A percentile compares a stretch with the other conserved stretches of the same genome.
Evolutionary conservation across 2,888 invertebrate species (phyloP).

Genomic region (Idaea biselata): DNA sequence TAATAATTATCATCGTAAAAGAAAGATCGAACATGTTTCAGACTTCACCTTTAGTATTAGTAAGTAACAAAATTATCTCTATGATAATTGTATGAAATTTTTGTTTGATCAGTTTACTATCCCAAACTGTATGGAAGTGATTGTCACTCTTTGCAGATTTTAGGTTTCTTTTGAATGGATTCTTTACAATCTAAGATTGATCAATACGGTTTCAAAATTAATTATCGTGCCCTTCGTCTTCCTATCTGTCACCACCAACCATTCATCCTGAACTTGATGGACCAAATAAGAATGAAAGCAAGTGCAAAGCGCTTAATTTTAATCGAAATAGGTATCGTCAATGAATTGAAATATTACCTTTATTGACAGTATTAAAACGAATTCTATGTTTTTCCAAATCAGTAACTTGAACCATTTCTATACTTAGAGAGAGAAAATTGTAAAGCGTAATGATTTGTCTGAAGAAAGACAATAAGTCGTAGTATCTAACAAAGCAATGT

Average conservation of each 20-base stretch:
- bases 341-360: background rate
- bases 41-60: too few relatives aligned
- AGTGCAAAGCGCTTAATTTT: background rate
- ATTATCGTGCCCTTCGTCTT: slow-evolving; percentile 53
- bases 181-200: slow-evolving; percentile 48
- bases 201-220: slow-evolving; percentile 51
- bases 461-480: too few relatives aligned
- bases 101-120: too few relatives aligned
- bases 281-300: background rate
- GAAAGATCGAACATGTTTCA: too few relatives aligned
- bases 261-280: slow-evolving; percentile 46
- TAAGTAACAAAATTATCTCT: too few relatives aligned
- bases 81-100: too few relatives aligned
- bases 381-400: background rate
- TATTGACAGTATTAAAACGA: background rate
- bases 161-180: slow-evolving; percentile 11
- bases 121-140: too few relatives aligned
- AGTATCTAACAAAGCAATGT: background rate
- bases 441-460: too few relatives aligned
- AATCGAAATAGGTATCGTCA: background rate
- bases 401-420: background rate
- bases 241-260: slow-evolving; percentile 53
- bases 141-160: too few relatives aligned
- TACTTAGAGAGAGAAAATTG: background rate
- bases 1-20: too few relatives aligned